phyloP scores from a whole-genome alignment of 1,140 invertebrate species.

The Acromyrmex charruanus region DNA sequence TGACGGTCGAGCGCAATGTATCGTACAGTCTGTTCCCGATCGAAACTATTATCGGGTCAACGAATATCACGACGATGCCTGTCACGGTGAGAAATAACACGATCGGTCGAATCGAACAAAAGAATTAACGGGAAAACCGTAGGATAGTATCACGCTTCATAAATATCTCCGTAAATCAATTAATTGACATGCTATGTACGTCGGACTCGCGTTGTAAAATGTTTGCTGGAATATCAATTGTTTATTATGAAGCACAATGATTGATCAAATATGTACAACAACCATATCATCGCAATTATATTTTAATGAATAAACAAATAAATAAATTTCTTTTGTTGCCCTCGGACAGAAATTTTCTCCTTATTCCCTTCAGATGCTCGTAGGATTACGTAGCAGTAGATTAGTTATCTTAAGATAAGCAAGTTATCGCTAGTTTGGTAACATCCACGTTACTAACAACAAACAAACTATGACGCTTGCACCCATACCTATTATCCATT shows the following conservation, averaged over 20 bases:
- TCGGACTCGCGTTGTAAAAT: constrained; percentile 35
- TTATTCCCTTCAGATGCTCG: background rate
- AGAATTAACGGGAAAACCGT: constrained; percentile 60
- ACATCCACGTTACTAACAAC: constrained; percentile 60
- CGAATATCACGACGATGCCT: constrained; percentile 50
- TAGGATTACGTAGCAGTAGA: constrained; percentile 32
- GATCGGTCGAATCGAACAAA: constrained; percentile 57
- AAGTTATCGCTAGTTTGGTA: constrained; percentile 53
- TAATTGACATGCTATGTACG: constrained; percentile 43
- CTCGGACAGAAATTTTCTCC: background rate
- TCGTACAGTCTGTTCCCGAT: constrained; percentile 49
- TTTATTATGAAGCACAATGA: constrained; percentile 41
- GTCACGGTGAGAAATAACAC: constrained; percentile 63
- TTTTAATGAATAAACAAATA: constrained; percentile 41
- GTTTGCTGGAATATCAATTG: constrained; percentile 28
- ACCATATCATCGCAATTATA: constrained; percentile 16
- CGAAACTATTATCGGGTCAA: constrained; percentile 60
- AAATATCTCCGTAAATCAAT: constrained; percentile 63
- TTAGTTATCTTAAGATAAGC: constrained; percentile 61
- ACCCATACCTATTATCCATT: constrained; percentile 55
- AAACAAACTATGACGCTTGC: constrained; percentile 51
- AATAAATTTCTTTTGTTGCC: background rate
- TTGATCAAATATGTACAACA: constrained; percentile 29
- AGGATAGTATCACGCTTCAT: constrained; percentile 55
- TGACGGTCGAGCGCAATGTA: constrained; percentile 54